Evolutionary conservation across 2,888 invertebrate species (phyloP).

Genomic region (Smittia sp.): DNA sequence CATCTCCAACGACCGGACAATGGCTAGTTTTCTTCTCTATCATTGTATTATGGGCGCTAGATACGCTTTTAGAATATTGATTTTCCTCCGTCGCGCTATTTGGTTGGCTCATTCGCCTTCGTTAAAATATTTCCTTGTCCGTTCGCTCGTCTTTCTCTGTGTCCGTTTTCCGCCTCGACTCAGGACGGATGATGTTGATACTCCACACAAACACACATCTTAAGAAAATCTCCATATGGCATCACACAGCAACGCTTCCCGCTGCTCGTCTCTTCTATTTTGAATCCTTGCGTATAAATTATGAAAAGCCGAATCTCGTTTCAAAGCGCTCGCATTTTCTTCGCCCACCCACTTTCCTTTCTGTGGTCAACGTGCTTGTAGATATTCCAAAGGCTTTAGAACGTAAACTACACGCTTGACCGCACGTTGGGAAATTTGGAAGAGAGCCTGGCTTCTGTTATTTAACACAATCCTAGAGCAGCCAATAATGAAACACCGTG

Average conservation of each 20-base stretch:
- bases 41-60: slow-evolving; percentile 28
- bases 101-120: slow-evolving; percentile 40
- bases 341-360: background rate
- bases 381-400: background rate
- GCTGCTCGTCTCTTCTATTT: background rate
- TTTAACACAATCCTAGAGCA: no score
- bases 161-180: background rate
- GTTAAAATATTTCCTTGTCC: slow-evolving; percentile 25
- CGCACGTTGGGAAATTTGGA: background rate
- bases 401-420: background rate
- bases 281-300: background rate
- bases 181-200: background rate
- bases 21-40: slow-evolving; percentile 34
- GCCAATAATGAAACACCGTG: no score
- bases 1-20: slow-evolving; percentile 23
- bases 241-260: background rate
- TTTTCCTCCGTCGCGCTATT: slow-evolving; percentile 38
- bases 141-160: background rate
- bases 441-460: no score
- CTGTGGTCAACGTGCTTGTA: no score
- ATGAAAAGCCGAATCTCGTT: slow-evolving; percentile 1
- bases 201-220: slow-evolving; percentile 12
- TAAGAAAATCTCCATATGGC: slow-evolving; percentile 8
- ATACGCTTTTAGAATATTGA: slow-evolving; percentile 29
- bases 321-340: background rate